phyloP scores from a whole-genome alignment of 2,888 invertebrate species.

The Lithophane semibrunnea region DNA sequence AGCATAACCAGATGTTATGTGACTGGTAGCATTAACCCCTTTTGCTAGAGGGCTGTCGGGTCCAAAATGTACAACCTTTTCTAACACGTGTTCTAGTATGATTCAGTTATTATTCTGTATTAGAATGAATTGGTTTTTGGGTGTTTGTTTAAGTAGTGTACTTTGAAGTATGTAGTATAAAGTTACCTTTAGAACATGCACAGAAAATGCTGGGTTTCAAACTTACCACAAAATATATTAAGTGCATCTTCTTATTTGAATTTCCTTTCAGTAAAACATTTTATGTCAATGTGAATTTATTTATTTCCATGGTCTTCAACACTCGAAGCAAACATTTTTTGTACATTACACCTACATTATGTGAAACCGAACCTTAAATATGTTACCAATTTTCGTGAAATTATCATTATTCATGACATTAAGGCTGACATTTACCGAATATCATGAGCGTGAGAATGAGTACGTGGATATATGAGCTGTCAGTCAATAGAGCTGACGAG shows the following conservation, averaged over 20 bases:
- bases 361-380: slow-evolving; percentile 22
- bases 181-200: neutral
- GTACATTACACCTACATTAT: slow-evolving; percentile 1
- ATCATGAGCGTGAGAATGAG: slow-evolving; percentile 41
- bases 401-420: slow-evolving; percentile 45
- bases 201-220: neutral
- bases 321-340: neutral
- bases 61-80: slow-evolving; percentile 23
- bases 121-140: neutral
- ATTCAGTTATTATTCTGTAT: neutral
- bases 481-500: slow-evolving; percentile 65
- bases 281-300: neutral
- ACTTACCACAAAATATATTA: neutral
- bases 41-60: slow-evolving; percentile 25
- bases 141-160: neutral
- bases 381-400: slow-evolving; percentile 14
- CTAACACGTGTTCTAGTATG: neutral
- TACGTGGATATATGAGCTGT: slow-evolving; percentile 63
- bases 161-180: neutral
- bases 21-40: slow-evolving; percentile 45
- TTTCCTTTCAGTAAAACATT: neutral
- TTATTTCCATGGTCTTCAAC: neutral
- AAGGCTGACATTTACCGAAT: slow-evolving; percentile 48
- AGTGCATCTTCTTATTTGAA: neutral
- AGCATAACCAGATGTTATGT: slow-evolving; percentile 58